Evolutionary conservation across 2,797 vertebrate species (phyloP).

Genomic region (Periophthalmus magnuspinnatus): DNA sequence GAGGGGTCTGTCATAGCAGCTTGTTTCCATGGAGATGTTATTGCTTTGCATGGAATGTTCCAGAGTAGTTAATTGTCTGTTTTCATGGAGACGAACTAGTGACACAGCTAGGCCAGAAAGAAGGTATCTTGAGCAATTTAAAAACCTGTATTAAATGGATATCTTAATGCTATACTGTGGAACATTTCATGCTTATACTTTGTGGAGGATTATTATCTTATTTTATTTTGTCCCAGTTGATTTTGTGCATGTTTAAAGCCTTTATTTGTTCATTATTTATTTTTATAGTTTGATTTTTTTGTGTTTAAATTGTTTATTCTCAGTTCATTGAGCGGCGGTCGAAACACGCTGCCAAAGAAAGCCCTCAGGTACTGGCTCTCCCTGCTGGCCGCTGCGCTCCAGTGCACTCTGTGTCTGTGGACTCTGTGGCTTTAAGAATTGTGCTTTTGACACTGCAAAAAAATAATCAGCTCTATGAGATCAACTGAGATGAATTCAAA

Average conservation of each 20-base stretch:
- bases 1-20: no score
- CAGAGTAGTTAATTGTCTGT: no score
- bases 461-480: background rate
- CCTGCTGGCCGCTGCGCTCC: constrained; percentile 45
- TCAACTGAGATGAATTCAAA: background rate
- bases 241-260: background rate
- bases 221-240: background rate
- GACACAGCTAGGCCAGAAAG: no score
- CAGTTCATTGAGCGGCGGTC: constrained; percentile 94
- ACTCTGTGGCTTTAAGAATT: constrained; percentile 33
- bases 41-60: no score
- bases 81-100: no score
- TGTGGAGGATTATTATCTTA: no score
- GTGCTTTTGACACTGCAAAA: constrained; percentile 21
- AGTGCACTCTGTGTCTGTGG: background rate
- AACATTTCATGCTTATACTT: no score
- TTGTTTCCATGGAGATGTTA: no score
- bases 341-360: constrained; percentile 99
- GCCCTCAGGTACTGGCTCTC: constrained; percentile 89
- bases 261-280: background rate
- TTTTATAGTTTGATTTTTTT: background rate
- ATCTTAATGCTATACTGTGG: no score
- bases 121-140: no score
- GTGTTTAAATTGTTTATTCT: constrained; percentile 82
- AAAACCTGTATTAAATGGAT: no score